A percentile compares a stretch with the other conserved stretches of the same genome.
Evolutionary conservation across 2,113 vertebrate species (phyloP).

Genomic region (Hyla sarda): DNA sequence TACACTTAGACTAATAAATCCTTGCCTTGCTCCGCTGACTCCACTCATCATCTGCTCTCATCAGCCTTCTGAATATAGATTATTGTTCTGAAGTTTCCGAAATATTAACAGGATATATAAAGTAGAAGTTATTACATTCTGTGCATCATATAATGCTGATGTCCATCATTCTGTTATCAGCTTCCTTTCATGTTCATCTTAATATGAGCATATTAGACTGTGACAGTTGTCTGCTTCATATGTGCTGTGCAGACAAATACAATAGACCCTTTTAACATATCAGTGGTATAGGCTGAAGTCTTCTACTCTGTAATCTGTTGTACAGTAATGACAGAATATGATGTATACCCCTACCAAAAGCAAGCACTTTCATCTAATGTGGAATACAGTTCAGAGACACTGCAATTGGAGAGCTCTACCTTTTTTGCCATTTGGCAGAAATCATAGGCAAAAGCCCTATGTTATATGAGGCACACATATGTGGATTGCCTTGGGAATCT

Average conservation of each 20-base stretch:
- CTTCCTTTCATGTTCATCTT: conserved; percentile 3
- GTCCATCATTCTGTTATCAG: conserved; percentile 11
- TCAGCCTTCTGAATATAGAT: conserved; percentile 32
- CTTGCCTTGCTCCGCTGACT: conserved; percentile 26
- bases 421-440: background rate
- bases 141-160: background rate
- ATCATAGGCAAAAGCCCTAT: background rate
- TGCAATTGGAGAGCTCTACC: background rate
- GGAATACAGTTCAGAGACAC: background rate
- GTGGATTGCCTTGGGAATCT: no score
- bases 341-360: background rate
- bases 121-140: background rate
- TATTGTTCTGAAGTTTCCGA: conserved; percentile 26
- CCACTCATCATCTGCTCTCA: background rate
- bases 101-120: conserved; percentile 32
- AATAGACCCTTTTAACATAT: background rate
- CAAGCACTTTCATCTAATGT: background rate
- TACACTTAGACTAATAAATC: conserved; percentile 29
- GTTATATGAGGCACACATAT: no score
- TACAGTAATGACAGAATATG: background rate
- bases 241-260: background rate
- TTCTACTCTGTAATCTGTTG: background rate
- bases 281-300: background rate
- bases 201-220: background rate
- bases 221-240: background rate